Conservation (phyloP, 2,888 invertebrate genomes). For the Eupithecia pulchellata region DNA sequence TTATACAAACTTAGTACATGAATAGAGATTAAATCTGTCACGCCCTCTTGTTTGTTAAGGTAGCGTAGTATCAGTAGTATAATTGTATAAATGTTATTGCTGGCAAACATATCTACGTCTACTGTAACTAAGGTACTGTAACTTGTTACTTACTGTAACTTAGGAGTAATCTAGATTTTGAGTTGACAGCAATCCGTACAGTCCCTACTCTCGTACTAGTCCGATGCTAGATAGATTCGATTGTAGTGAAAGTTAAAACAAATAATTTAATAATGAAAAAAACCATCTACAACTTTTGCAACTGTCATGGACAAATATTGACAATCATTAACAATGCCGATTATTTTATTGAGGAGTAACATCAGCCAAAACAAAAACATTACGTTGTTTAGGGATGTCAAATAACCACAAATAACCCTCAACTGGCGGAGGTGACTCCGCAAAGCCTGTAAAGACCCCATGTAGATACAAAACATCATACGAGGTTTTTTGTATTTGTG, state of each 20-base stretch:
- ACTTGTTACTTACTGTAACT: too few relatives aligned
- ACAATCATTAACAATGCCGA: neutral
- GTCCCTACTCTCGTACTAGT: too few relatives aligned
- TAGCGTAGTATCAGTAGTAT: neutral
- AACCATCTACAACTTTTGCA: neutral
- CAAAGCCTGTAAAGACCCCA: too few relatives aligned
- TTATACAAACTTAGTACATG: conserved; percentile 1
- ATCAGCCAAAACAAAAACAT: neutral
- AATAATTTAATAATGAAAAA: neutral
- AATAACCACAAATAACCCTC: too few relatives aligned
- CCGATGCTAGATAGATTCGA: neutral
- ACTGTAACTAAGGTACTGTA: too few relatives aligned
- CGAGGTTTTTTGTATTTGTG: too few relatives aligned
- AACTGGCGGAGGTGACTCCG: too few relatives aligned
- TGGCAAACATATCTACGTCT: neutral
- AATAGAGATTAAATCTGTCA: neutral
- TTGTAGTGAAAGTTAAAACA: neutral
- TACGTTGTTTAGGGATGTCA: neutral
- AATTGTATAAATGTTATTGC: neutral
- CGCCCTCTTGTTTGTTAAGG: neutral
- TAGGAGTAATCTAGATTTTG: too few relatives aligned
- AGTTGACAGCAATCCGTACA: neutral
- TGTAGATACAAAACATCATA: too few relatives aligned
- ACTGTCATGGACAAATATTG: neutral
- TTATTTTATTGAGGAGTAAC: neutral